These are phyloP conservation scores for Papilio elwesi DNA, from an alignment of 2,888 invertebrate genomes.

Conservation along the genomic window DNA sequence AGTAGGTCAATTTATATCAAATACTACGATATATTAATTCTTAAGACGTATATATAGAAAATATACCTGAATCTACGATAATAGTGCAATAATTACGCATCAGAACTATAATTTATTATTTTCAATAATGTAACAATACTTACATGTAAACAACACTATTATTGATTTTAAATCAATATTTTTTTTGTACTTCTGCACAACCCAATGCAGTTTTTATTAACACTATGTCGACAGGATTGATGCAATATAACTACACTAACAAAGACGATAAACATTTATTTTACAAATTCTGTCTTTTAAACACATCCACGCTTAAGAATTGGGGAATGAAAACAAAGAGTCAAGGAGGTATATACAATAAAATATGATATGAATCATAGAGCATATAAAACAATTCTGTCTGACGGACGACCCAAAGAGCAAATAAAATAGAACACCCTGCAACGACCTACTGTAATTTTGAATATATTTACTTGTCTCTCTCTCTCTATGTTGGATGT, in stretches of 20 bases:
- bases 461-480: too few species aligned
- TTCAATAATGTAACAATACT: conserved; percentile 29
- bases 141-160: conserved; percentile 37
- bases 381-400: too few species aligned
- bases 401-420: too few species aligned
- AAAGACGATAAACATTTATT: conserved; percentile 11
- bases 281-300: conserved; percentile 15
- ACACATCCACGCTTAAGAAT: conserved; percentile 7
- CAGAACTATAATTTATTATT: background rate
- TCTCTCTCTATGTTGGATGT: too few species aligned
- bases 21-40: background rate
- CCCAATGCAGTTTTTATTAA: background rate
- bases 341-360: too few species aligned
- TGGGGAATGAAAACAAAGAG: background rate
- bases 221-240: background rate
- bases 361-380: too few species aligned
- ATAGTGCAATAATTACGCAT: background rate
- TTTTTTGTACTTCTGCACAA: conserved; percentile 12
- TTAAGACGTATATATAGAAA: background rate
- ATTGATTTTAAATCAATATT: conserved; percentile 25
- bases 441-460: too few species aligned
- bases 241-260: conserved; percentile 7
- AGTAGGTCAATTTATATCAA: background rate
- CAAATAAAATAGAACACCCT: too few species aligned
- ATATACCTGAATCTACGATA: background rate